A percentile compares a stretch with the other conserved stretches of the same genome.
These are phyloP conservation scores for Lycopodina hypogea DNA, from an alignment of 37 sponge, comb jelly and placozoan species.

Conservation along the genomic window DNA sequence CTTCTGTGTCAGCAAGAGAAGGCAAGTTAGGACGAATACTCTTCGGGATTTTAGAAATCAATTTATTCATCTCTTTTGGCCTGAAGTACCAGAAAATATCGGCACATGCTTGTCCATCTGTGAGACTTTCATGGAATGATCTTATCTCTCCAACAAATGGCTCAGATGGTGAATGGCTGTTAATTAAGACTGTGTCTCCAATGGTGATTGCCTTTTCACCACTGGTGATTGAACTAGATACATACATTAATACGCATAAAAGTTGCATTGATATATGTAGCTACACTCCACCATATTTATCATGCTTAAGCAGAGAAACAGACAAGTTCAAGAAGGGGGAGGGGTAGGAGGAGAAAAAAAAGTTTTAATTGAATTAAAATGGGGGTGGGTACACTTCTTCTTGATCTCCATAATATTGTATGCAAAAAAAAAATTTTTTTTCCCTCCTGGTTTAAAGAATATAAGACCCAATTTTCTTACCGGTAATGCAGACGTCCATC, in stretches of 20 bases:
- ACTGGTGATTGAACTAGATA: background rate
- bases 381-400: too few species aligned
- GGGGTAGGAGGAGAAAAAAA: too few species aligned
- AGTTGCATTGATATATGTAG: background rate
- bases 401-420: too few species aligned
- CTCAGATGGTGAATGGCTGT: background rate
- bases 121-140: conserved; percentile 4
- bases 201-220: background rate
- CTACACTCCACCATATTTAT: too few species aligned
- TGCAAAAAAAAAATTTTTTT: too few species aligned
- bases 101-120: conserved; percentile 26
- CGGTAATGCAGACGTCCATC: background rate
- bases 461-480: background rate
- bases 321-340: too few species aligned
- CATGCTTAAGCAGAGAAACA: too few species aligned
- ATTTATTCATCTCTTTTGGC: conserved; percentile 4
- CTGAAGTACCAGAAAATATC: conserved; percentile 10
- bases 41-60: background rate
- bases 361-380: too few species aligned
- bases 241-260: background rate
- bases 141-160: background rate
- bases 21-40: background rate
- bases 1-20: background rate
- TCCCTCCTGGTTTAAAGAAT: too few species aligned
- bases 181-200: conserved; percentile 16